Evolutionary conservation across 2,888 invertebrate genomes (phyloP).

Genomic region (Oscheius sp.): DNA sequence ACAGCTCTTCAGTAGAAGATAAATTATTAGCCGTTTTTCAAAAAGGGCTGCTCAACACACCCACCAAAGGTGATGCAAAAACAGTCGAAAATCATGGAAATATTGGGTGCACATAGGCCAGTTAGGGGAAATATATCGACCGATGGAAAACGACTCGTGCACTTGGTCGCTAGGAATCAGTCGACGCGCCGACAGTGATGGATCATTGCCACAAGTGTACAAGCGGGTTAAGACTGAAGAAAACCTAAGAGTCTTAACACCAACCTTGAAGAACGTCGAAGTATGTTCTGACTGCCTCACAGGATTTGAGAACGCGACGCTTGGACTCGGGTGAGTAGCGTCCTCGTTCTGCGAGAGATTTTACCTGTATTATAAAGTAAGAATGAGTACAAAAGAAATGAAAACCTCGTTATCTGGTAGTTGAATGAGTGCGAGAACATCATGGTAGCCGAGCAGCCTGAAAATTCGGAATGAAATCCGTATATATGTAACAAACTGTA

Average conservation of each 20-base stretch:
- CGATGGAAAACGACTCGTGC: slow-evolving; percentile 18
- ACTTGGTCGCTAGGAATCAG: slow-evolving; percentile 30
- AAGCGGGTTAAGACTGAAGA: slow-evolving; percentile 23
- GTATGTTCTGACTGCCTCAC: slow-evolving; percentile 25
- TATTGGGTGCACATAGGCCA: slow-evolving; percentile 7
- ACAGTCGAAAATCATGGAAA: slow-evolving; percentile 25
- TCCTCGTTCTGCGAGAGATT: slow-evolving; percentile 53
- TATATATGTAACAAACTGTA: slow-evolving; percentile 30
- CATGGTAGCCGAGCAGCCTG: slow-evolving; percentile 44
- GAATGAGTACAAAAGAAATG: slow-evolving; percentile 3
- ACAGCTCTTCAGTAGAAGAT: too few species aligned
- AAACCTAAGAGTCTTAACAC: not conserved
- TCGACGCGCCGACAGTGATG: slow-evolving; percentile 31
- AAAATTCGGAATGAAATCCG: too few species aligned
- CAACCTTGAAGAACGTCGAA: slow-evolving; percentile 24
- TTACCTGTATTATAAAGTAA: slow-evolving; percentile 39
- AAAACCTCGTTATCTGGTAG: slow-evolving; percentile 48
- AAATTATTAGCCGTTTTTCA: not conserved
- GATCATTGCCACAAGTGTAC: slow-evolving; percentile 31
- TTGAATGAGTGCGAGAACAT: slow-evolving; percentile 44
- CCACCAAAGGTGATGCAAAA: slow-evolving; percentile 19
- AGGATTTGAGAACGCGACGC: slow-evolving; percentile 46
- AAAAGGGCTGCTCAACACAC: not conserved
- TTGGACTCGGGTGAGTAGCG: slow-evolving; percentile 52
- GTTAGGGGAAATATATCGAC: slow-evolving; percentile 13